Evolutionary conservation across 2,797 vertebrate species (phyloP).

Genomic region (Amblyopsis hoosieri): DNA sequence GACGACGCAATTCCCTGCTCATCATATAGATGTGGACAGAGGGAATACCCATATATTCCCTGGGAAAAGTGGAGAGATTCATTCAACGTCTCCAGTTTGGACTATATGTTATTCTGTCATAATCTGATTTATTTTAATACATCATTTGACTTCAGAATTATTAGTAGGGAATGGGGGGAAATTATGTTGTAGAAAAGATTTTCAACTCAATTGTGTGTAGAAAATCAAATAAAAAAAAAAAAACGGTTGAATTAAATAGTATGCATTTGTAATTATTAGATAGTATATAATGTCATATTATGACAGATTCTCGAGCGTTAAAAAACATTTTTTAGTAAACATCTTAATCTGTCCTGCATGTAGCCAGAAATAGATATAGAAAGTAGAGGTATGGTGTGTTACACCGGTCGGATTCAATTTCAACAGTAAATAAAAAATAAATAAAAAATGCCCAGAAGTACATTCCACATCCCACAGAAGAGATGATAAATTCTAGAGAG

Average conservation of each 20-base stretch:
- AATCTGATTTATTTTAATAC: constrained; percentile 12
- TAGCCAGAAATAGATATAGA: constrained; percentile 12
- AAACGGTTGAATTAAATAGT: no score
- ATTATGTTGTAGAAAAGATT: neutral
- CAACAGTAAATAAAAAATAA: constrained; percentile 39
- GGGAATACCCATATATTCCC: constrained; percentile 74
- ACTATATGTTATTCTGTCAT: constrained; percentile 9
- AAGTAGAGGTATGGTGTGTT: constrained; percentile 49
- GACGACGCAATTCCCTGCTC: constrained; percentile 89
- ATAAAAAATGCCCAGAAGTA: constrained; percentile 46
- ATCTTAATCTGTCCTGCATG: constrained; percentile 23
- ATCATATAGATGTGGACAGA: constrained; percentile 89
- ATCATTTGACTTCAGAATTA: constrained; percentile 31
- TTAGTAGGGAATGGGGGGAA: constrained; percentile 57
- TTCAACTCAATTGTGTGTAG: neutral
- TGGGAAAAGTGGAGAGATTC: constrained; percentile 70
- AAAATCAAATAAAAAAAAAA: no score
- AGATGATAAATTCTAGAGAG: constrained; percentile 48
- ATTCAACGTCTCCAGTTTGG: constrained; percentile 64
- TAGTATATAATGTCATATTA: no score
- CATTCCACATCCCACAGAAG: constrained; percentile 52
- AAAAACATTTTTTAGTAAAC: no score
- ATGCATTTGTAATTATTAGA: no score
- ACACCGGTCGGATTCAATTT: constrained; percentile 58
- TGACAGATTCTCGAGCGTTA: no score